phyloP scores from a whole-genome alignment of 2,888 invertebrate species.

The Antheraea assamensis region DNA sequence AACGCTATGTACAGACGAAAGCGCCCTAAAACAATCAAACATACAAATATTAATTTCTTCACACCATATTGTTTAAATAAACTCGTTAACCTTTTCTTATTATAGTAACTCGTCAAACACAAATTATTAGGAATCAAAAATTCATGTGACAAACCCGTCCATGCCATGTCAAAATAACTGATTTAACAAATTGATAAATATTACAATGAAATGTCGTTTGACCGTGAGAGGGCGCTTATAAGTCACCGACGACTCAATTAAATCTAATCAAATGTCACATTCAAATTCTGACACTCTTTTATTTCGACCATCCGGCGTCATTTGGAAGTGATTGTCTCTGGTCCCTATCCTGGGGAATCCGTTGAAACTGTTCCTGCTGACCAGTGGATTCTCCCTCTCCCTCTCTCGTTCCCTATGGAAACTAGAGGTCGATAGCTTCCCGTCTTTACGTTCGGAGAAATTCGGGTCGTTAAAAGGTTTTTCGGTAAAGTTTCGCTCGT shows the following conservation, averaged over 20 bases:
- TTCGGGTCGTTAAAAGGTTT: conserved; percentile 67
- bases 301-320: conserved; percentile 74
- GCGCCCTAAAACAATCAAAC: neutral
- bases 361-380: conserved; percentile 77
- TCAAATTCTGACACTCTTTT: conserved; percentile 85
- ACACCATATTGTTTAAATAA: neutral
- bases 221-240: neutral
- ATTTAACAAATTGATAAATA: neutral
- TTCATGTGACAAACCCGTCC: neutral
- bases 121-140: neutral
- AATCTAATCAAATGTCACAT: conserved; percentile 76
- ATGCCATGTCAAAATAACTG: neutral
- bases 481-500: conserved; percentile 34
- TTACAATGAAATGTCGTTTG: neutral
- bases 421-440: conserved; percentile 75
- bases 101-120: neutral
- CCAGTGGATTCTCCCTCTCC: conserved; percentile 72
- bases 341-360: conserved; percentile 73
- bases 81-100: neutral
- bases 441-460: conserved; percentile 68
- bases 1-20: neutral
- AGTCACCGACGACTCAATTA: neutral
- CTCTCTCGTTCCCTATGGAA: conserved; percentile 68
- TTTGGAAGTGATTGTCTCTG: conserved; percentile 70
- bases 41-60: neutral